Conservation (phyloP, 2,888 invertebrate genomes). For the Nomada ferruginata region DNA sequence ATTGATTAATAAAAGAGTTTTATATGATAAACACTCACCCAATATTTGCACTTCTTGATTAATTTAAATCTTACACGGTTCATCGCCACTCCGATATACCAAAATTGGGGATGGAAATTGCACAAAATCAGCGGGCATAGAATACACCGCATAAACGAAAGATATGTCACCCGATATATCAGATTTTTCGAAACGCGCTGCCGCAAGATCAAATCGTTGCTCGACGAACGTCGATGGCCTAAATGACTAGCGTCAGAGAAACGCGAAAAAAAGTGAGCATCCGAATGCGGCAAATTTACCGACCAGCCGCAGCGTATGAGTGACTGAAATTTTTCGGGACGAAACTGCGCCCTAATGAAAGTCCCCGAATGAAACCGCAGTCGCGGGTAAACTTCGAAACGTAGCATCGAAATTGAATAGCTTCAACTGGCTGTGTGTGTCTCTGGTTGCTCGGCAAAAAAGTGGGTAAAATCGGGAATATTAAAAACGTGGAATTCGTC, state of each 20-base stretch:
- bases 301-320: not conserved
- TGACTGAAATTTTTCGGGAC: conserved; percentile 22
- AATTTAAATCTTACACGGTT: too few relatives aligned
- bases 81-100: too few relatives aligned
- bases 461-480: not conserved
- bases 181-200: not conserved
- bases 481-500: not conserved
- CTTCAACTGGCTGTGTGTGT: not conserved
- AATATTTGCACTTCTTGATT: too few relatives aligned
- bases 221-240: not conserved
- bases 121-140: too few relatives aligned
- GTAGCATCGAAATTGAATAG: conserved; percentile 14
- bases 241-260: not conserved
- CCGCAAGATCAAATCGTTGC: not conserved
- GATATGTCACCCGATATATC: too few relatives aligned
- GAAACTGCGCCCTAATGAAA: conserved; percentile 10
- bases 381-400: conserved; percentile 10
- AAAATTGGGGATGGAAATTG: too few relatives aligned
- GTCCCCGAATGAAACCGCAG: conserved; percentile 4
- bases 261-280: not conserved
- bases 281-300: conserved; percentile 7
- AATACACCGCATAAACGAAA: too few relatives aligned
- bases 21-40: too few relatives aligned
- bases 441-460: not conserved
- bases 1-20: too few relatives aligned